phyloP scores from a whole-genome alignment of 2,888 invertebrate species.

The Colostygia pectinataria region DNA sequence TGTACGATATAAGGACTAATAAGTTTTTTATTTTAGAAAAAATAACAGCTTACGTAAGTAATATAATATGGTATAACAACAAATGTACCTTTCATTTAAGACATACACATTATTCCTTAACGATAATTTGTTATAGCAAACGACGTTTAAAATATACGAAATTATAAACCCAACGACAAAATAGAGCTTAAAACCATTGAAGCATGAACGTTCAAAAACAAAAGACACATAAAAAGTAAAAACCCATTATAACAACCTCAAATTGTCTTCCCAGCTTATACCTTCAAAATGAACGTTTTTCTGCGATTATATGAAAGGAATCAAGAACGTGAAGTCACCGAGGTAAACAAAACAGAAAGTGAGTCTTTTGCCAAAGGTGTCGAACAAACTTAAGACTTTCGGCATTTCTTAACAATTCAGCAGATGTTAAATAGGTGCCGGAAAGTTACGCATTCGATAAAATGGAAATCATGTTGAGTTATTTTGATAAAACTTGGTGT shows the following conservation, averaged over 20 bases:
- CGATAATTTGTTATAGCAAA: too few relatives aligned
- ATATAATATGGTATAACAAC: too few relatives aligned
- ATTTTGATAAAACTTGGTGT: slow-evolving; percentile 10
- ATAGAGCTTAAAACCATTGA: too few relatives aligned
- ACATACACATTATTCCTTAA: too few relatives aligned
- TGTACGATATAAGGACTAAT: too few relatives aligned
- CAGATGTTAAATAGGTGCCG: slow-evolving; percentile 21
- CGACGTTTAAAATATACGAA: too few relatives aligned
- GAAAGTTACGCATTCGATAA: slow-evolving; percentile 20
- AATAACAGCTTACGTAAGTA: too few relatives aligned
- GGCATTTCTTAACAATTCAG: slow-evolving; percentile 27
- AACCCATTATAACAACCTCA: slow-evolving; percentile 19
- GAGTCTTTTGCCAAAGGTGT: slow-evolving; percentile 28
- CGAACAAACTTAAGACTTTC: slow-evolving; percentile 29
- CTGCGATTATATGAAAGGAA: slow-evolving; percentile 16
- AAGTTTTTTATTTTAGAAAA: too few relatives aligned
- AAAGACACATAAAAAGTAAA: slow-evolving; percentile 14
- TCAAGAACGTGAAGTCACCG: slow-evolving; percentile 22
- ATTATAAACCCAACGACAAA: background rate
- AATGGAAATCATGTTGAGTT: slow-evolving; percentile 20
- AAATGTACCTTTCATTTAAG: too few relatives aligned
- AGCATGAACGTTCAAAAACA: slow-evolving; percentile 8
- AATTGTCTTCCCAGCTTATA: slow-evolving; percentile 16
- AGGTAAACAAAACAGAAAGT: slow-evolving; percentile 29
- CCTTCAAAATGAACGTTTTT: slow-evolving; percentile 12